Evolutionary conservation across 2,888 invertebrate genomes (phyloP), one percentile per base, ranked within the genome.

Genomic region (Hirtodrosophila alboralis): DNA sequence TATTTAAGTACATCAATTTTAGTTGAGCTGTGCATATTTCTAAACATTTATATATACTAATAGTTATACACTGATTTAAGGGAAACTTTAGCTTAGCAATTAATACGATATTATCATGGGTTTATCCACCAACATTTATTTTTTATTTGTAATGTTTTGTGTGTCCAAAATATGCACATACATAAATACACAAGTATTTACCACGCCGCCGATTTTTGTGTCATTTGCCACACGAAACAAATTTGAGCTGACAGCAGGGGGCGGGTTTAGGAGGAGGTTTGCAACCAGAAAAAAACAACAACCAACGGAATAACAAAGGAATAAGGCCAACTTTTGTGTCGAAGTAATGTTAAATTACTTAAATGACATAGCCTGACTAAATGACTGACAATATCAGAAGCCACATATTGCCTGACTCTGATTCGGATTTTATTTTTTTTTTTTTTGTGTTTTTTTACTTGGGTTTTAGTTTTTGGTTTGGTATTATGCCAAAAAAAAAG

Each of bases 261-360:
- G 13, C n/a, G 12, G 3, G 23, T 3, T 18, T 5, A 5, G 14
- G 16, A 33, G 12, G 28, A 16, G 23, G 7, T 8, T 12, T n/a
- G n/a, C n/a, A n/a, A n/a, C n/a, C n/a, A n/a, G 3, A 18, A 1
- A 2, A 18, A 0, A 18, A 18, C 18, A 9, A 27, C n/a, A 9
- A 9, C 2, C 1, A 10, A 30, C 9, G 16, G 18, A 28, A 34
- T 8, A 33, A 31, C 37, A 36, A 28, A 27, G n/a, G 10, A 69
- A 34, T 30, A 30, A 21, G 45, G 41, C 48, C 52, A 67, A 72
- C 57, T 72, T n/a, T 67, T 72, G 65, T 49, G 64, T 44, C 58
- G 75, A 65, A 73, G 58, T 70, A 44, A 74, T 70, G 69, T 40
- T 65, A 65, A 73, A 74, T 70, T 69, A 56, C 69, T 56, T 51